These are phyloP conservation scores for Venturia canescens DNA, from an alignment of 1,140 invertebrate genomes.

Conservation along the genomic window DNA sequence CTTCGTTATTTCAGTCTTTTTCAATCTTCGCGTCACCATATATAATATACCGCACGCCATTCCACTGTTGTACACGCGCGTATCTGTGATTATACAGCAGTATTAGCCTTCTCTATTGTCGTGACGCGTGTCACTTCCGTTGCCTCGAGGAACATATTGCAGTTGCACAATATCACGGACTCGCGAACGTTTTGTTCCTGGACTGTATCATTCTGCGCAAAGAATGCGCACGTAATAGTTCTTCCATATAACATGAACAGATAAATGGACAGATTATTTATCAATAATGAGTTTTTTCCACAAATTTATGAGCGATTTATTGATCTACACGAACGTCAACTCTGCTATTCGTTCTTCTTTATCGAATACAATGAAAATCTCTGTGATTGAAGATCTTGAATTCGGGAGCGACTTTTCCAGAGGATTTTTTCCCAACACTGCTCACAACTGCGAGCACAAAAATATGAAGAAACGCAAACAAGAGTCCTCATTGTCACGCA, in stretches of 20 bases:
- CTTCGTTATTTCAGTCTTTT: slow-evolving; percentile 11
- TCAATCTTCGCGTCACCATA: not conserved
- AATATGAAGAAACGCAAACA: not conserved
- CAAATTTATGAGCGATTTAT: not conserved
- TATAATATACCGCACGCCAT: slow-evolving; percentile 6
- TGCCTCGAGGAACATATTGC: slow-evolving; percentile 41
- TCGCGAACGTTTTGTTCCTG: slow-evolving; percentile 28
- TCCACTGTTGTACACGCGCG: slow-evolving; percentile 17
- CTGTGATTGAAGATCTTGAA: not conserved
- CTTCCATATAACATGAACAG: not conserved
- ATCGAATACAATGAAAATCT: not conserved
- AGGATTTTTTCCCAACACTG: too few relatives aligned
- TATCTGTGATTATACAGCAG: slow-evolving; percentile 35
- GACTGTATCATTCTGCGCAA: slow-evolving; percentile 20
- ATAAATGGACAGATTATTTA: not conserved
- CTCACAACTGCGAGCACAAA: not conserved
- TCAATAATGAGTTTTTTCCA: slow-evolving; percentile 12
- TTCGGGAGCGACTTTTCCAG: too few relatives aligned
- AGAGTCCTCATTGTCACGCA: not conserved
- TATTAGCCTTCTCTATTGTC: slow-evolving; percentile 49
- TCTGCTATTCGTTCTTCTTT: not conserved
- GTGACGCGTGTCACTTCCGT: slow-evolving; percentile 49
- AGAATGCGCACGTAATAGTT: slow-evolving; percentile 32
- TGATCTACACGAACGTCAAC: not conserved
- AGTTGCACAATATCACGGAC: slow-evolving; percentile 48